phyloP scores from a whole-genome alignment of 2,797 vertebrate genomes.

The Amblyraja radiata region DNA sequence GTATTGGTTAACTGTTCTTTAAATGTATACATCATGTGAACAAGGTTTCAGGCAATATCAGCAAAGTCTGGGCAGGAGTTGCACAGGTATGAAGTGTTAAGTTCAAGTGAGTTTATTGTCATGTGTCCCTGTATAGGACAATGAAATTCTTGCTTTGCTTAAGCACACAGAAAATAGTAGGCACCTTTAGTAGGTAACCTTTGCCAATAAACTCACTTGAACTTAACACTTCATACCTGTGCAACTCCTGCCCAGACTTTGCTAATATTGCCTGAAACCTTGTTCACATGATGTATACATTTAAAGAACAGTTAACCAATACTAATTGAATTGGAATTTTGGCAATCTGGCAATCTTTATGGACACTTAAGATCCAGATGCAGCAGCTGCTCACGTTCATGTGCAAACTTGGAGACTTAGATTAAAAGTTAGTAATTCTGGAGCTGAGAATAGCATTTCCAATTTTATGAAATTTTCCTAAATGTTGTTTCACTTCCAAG shows the following conservation, averaged over 20 bases:
- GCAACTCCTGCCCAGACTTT: not conserved
- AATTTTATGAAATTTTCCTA: not conserved
- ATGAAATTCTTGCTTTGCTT: too few species aligned
- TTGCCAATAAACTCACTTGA: too few species aligned
- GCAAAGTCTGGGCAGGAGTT: not conserved
- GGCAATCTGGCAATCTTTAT: not conserved
- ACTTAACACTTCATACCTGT: constrained; percentile 15
- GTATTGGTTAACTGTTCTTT: not conserved
- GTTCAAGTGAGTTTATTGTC: too few species aligned
- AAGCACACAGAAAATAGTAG: too few species aligned
- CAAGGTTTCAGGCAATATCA: not conserved
- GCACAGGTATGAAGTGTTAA: not conserved
- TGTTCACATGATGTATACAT: not conserved
- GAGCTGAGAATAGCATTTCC: not conserved
- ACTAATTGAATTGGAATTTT: not conserved
- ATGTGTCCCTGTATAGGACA: too few species aligned
- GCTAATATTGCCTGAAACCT: not conserved
- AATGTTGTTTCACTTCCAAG: not conserved
- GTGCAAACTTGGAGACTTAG: not conserved
- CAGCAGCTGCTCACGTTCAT: not conserved
- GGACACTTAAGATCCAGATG: not conserved
- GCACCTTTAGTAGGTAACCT: too few species aligned
- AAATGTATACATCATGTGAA: not conserved
- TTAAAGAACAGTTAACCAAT: constrained; percentile 1
- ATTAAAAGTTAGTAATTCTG: constrained; percentile 16